Percentiles rank a stretch among this genome's conserved stretches.
Conservation (phyloP, 2,113 vertebrate genomes). For the Panthera uncia region DNA sequence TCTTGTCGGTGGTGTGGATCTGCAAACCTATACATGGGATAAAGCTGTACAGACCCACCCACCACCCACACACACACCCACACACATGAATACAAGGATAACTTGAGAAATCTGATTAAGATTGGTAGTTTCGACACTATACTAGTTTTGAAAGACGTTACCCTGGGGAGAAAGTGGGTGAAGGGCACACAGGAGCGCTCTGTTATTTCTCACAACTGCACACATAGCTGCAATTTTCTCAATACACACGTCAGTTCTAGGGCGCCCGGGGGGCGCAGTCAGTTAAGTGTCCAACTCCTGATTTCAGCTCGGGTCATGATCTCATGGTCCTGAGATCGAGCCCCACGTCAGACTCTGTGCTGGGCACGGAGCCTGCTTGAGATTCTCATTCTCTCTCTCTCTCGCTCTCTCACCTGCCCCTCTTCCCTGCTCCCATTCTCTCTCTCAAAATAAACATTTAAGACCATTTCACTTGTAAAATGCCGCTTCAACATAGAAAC, state of each 20-base stretch:
- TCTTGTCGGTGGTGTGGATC: neutral
- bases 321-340: too few relatives aligned
- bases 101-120: neutral
- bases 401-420: too few relatives aligned
- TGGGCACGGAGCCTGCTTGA: too few relatives aligned
- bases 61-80: neutral
- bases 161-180: neutral
- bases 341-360: too few relatives aligned
- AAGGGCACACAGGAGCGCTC: neutral
- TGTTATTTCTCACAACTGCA: neutral
- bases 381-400: too few relatives aligned
- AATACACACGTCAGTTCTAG: neutral
- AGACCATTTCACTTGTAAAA: constrained; percentile 26
- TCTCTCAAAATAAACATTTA: too few relatives aligned
- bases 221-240: neutral
- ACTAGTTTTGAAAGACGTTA: constrained; percentile 43
- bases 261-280: too few relatives aligned
- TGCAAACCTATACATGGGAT: neutral
- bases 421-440: too few relatives aligned
- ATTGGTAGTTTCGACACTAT: neutral
- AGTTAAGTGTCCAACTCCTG: too few relatives aligned
- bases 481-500: constrained; percentile 32
- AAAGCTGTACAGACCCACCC: neutral
- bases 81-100: neutral
- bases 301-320: too few relatives aligned